phyloP scores from a whole-genome alignment of 2,113 vertebrate species.

The Serilophus lunatus region DNA sequence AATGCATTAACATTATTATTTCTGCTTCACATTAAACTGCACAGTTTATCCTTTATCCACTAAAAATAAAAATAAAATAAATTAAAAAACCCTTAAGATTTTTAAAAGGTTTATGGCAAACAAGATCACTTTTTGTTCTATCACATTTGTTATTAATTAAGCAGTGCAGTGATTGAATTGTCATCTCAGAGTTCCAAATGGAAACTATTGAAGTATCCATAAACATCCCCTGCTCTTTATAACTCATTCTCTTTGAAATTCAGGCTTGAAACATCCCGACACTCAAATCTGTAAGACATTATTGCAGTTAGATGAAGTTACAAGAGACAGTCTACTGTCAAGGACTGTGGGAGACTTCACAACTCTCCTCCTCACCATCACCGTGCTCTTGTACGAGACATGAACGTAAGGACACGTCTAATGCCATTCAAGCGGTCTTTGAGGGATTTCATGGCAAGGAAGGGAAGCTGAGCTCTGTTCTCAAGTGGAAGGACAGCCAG shows the following conservation, averaged over 20 bases:
- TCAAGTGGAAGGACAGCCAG: slow-evolving; percentile 81
- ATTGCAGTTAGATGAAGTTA: slow-evolving; percentile 70
- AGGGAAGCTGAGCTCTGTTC: slow-evolving; percentile 79
- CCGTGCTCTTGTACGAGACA: slow-evolving; percentile 61
- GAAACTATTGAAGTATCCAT: slow-evolving; percentile 49
- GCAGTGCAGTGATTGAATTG: slow-evolving; percentile 68
- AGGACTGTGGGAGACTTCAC: not conserved
- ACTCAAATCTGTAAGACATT: slow-evolving; percentile 62
- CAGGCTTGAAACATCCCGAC: slow-evolving; percentile 29
- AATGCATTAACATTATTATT: slow-evolving; percentile 58
- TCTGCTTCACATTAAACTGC: slow-evolving; percentile 72
- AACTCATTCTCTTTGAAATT: slow-evolving; percentile 21
- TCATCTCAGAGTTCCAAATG: slow-evolving; percentile 50
- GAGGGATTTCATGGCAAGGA: slow-evolving; percentile 80
- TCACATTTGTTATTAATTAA: slow-evolving; percentile 60
- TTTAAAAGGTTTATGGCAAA: slow-evolving; percentile 64
- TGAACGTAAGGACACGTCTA: slow-evolving; percentile 74
- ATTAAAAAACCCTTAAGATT: slow-evolving; percentile 29
- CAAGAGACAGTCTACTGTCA: slow-evolving; percentile 38
- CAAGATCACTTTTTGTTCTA: slow-evolving; percentile 57
- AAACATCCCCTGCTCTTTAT: slow-evolving; percentile 60
- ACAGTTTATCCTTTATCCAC: slow-evolving; percentile 56
- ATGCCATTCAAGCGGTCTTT: slow-evolving; percentile 76
- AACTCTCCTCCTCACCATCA: slow-evolving; percentile 30
- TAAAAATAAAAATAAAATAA: slow-evolving; percentile 61